Base-by-base conservation (phyloP, 1,140 invertebrate species). In the Schmidtea mediterranea region DNA sequence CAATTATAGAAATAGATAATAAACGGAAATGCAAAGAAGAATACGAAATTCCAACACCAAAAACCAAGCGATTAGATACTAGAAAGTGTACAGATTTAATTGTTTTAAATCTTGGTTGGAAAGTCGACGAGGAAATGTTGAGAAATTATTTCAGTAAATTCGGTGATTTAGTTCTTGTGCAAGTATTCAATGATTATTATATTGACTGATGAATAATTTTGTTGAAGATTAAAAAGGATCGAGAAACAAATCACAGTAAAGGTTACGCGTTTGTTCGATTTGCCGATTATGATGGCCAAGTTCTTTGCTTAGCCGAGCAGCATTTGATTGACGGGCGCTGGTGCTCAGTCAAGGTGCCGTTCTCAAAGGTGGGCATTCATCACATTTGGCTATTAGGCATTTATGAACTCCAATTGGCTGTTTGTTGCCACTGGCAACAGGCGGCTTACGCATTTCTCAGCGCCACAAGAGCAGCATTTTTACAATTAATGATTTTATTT, bases 311-410 rank as follows among this genome's bases (percentile, higher is more conserved):
- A 5, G 43, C 43, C 6, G 43, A 45, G 19, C 19, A 21, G 79
- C 86, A 94, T 67, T 79, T 83, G 72, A 90, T 94, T 57, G 83
- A 87, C 69, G 82, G 83, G 0, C 70, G 86, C 58, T 87, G 82
- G 80, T 94, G 86, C 72, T 83, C 90, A 68, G 83, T 92, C 0
- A 82, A 84, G 69, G 83, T 94, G 65, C 86, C 86, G 19, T 58
- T 60, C 49, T 66, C 64, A 16, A 63, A 64, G 26, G 26, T 32
- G 3, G 3, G 26, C 3, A 10, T 32, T 32, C 5, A 6, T 32
- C 5, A 32, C 3, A 32, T 32, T 6, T 32, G n/a, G n/a, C n/a
- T n/a, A n/a, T n/a, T n/a, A n/a, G n/a, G n/a, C n/a, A n/a, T n/a
- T n/a, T n/a, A n/a, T n/a, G n/a, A n/a, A n/a, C n/a, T n/a, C n/a